These are phyloP conservation scores for Eustalomyia histrio DNA, from an alignment of 2,888 invertebrate genomes.

Conservation along the genomic window DNA sequence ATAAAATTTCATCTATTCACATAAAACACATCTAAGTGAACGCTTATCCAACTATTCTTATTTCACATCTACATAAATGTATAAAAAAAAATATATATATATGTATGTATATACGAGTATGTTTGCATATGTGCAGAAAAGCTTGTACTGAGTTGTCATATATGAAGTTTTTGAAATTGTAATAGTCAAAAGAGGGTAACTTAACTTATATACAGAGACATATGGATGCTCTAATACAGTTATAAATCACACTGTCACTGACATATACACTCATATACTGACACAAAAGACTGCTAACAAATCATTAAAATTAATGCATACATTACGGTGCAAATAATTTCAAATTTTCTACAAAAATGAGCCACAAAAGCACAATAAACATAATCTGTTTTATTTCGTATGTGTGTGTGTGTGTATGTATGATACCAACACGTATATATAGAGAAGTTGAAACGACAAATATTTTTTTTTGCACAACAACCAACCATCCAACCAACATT, in stretches of 20 bases:
- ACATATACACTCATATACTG: constrained; percentile 17
- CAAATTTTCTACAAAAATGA: constrained; percentile 45
- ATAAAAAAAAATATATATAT: too few relatives aligned
- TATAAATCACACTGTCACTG: constrained; percentile 57
- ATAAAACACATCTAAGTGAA: neutral
- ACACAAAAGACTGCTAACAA: constrained; percentile 57
- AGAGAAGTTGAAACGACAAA: neutral
- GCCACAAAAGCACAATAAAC: constrained; percentile 54
- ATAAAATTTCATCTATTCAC: neutral
- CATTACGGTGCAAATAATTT: constrained; percentile 55
- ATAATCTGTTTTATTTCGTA: constrained; percentile 25
- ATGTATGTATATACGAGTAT: neutral
- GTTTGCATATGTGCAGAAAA: neutral
- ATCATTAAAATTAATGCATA: constrained; percentile 61
- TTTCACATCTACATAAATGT: too few relatives aligned
- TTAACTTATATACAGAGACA: neutral
- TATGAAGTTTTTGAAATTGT: constrained; percentile 2
- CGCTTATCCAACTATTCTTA: neutral
- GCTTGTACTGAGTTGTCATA: constrained; percentile 9
- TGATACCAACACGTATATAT: neutral
- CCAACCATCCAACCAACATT: neutral
- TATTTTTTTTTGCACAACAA: neutral
- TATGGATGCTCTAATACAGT: constrained; percentile 24
- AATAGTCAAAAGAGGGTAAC: constrained; percentile 5
- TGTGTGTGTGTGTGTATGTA: too few relatives aligned